Conservation (phyloP, 30 jellyfish, hydroid and myxozoan genomes). For the Sanderia malayensis region DNA sequence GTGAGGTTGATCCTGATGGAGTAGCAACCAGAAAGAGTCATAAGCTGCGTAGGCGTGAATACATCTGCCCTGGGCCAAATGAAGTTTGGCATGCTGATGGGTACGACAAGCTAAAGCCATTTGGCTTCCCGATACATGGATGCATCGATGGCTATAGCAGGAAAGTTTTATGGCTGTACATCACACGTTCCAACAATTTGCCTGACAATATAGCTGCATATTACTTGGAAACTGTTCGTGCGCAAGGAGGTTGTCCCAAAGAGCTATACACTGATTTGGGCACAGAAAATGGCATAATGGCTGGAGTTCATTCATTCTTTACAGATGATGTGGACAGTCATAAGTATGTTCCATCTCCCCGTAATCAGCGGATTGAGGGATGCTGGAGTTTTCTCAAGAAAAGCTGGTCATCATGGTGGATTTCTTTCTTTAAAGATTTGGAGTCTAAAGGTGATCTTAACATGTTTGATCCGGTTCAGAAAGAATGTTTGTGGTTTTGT, state of each 20-base stretch:
- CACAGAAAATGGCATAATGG: conserved; percentile 3
- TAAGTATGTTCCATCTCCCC: conserved; percentile 3
- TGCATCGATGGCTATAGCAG: conserved; percentile 13
- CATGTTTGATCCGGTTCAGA: conserved; percentile 3
- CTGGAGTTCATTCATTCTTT: conserved; percentile 2
- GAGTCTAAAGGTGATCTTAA: not conserved
- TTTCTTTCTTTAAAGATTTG: not conserved
- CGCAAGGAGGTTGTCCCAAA: conserved; percentile 6
- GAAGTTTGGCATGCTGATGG: conserved; percentile 6
- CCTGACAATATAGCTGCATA: conserved; percentile 17
- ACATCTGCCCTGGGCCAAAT: conserved; percentile 14
- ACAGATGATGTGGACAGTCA: conserved; percentile 1
- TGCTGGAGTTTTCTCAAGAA: conserved; percentile 1
- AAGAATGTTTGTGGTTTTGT: conserved; percentile 1
- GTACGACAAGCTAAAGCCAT: conserved; percentile 2
- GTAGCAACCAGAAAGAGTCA: conserved; percentile 5
- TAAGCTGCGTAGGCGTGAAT: conserved; percentile 4
- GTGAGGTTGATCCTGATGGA: conserved; percentile 18
- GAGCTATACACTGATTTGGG: conserved; percentile 4
- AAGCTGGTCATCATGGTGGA: conserved; percentile 5
- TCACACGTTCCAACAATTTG: conserved; percentile 12
- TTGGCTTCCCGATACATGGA: conserved; percentile 3
- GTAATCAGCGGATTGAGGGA: not conserved
- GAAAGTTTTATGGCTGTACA: conserved; percentile 8
- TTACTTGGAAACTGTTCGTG: not conserved